Evolutionary conservation across 2,797 vertebrate genomes (phyloP).

Genomic region (Trichosurus vulpecula): DNA sequence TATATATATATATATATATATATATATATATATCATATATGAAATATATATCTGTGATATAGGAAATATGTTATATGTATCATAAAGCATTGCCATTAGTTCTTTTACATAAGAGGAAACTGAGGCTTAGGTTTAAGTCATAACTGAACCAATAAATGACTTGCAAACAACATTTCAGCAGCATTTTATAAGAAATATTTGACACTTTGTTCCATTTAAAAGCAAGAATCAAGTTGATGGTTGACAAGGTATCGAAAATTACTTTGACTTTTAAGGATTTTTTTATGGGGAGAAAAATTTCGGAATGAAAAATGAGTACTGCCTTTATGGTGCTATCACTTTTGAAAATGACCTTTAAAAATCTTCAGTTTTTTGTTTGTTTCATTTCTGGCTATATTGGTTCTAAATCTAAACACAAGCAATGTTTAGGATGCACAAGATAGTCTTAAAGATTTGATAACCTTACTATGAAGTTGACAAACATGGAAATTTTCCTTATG

Average conservation of each 20-base stretch:
- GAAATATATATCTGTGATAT: too few relatives aligned
- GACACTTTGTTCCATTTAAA: background rate
- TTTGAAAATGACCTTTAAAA: background rate
- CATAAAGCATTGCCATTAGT: background rate
- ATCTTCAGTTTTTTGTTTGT: background rate
- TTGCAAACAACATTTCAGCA: background rate
- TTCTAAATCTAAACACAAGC: background rate
- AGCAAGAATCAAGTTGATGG: background rate
- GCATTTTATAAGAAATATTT: background rate
- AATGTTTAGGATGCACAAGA: background rate
- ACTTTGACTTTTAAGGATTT: background rate
- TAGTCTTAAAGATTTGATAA: background rate
- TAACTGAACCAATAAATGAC: background rate
- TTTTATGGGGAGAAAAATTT: background rate
- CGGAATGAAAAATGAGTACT: background rate
- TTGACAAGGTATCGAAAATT: background rate
- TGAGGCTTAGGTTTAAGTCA: background rate
- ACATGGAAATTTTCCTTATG: too few relatives aligned
- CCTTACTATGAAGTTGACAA: background rate
- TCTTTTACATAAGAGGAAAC: background rate
- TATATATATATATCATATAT: too few relatives aligned
- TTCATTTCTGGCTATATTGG: background rate
- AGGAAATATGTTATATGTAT: background rate
- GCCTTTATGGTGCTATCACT: background rate
- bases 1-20: too few relatives aligned